Conservation (phyloP, 2,888 invertebrate species). For the Ormyrus thymus region DNA sequence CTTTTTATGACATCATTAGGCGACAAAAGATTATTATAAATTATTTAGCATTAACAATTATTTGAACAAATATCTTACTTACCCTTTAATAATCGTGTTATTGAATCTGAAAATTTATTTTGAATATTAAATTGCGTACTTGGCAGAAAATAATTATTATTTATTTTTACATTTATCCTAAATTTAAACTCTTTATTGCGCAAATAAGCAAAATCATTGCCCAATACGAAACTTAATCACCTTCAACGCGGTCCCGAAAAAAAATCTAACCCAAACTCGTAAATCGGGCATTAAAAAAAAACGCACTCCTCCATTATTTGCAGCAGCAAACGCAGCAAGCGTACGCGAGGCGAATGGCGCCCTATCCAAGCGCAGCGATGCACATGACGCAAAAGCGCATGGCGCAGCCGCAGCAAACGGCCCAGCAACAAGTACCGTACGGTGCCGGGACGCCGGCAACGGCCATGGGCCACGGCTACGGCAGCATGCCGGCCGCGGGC, state of each 20-base stretch:
- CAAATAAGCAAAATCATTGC: background rate
- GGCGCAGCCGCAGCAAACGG: slow-evolving; percentile 63
- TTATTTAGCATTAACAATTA: too few relatives aligned
- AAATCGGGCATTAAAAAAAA: too few relatives aligned
- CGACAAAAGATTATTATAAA: too few relatives aligned
- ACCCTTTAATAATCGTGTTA: too few relatives aligned
- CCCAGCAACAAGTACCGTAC: slow-evolving; percentile 64
- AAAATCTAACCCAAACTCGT: too few relatives aligned
- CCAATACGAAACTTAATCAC: too few relatives aligned
- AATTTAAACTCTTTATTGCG: background rate
- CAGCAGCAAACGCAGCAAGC: slow-evolving; percentile 56
- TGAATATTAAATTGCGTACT: too few relatives aligned
- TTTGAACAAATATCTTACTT: too few relatives aligned
- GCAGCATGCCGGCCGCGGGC: background rate
- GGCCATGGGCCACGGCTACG: slow-evolving; percentile 64
- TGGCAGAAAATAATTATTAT: too few relatives aligned
- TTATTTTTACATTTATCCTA: background rate
- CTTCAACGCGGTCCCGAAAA: too few relatives aligned
- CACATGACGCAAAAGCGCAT: slow-evolving; percentile 88
- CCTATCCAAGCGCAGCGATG: slow-evolving; percentile 91
- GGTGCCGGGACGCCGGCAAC: slow-evolving; percentile 76
- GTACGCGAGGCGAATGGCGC: slow-evolving; percentile 85
- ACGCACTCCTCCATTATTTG: background rate
- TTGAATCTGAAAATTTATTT: too few relatives aligned
- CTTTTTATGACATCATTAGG: too few relatives aligned